Evolutionary conservation across 2,797 vertebrate genomes (phyloP), one percentile per base, ranked within the genome.

Genomic region (Chrysolophus pictus): DNA sequence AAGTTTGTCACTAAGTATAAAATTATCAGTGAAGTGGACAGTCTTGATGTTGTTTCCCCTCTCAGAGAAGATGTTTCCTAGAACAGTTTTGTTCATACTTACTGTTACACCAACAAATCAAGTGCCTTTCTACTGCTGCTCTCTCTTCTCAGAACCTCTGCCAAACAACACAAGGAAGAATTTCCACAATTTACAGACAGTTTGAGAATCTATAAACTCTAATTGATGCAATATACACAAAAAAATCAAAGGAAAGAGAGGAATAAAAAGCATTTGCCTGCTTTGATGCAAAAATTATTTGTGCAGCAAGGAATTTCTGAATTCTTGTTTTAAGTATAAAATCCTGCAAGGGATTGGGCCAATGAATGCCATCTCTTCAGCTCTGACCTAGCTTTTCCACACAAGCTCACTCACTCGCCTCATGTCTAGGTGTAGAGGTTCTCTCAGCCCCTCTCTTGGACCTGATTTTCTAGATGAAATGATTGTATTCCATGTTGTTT

Each of bases 91-190:
- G 42, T 60, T 95, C 73, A 19, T 72, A 56, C 56, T 92, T 80
- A 85, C 70, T 93, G 35, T 41, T 73, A 3, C 44, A 67, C 79
- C 63, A 87, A 70, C 44, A 89, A 82, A 67, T 75, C 67, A 68
- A 81, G 64, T 81, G 58, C 87, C 74, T 94, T 84, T 86, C 70
- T 12, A 49, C 17, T 41, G 29, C 76, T 64, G 59, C 7, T 67
- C 65, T 84, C 53, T 86, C 62, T 76, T 83, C 63, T 89, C 82
- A 94, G 90, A 92, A 91, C 12, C 5, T 67, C 51, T 95, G 79
- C 91, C 76, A 94, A 86, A 63, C 29, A 3, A 6, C 42, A 26
- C n/a, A 47, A 33, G 28, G 6, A 3, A 15, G 28, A 28, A 53
- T 26, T 59, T 78, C 78, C 13, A 51, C 33, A 31, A 26, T 82